Percentiles rank a stretch among this genome's conserved stretches.
Conservation (phyloP, 2,888 invertebrate species). For the Argyra leucocephala region DNA sequence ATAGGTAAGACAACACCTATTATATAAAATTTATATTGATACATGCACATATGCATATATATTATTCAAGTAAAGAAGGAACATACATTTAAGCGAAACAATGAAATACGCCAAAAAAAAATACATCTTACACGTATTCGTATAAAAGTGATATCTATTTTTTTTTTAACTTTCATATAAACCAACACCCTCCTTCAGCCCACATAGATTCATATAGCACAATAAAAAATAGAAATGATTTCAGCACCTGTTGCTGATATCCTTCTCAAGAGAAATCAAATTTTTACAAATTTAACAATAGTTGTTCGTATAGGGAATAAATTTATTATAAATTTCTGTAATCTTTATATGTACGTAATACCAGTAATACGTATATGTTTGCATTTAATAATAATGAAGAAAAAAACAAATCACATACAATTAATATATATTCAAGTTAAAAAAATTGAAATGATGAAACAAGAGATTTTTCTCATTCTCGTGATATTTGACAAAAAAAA, state of each 20-base stretch:
- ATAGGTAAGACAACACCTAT: not conserved
- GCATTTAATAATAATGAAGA: not conserved
- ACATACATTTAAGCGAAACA: too few relatives aligned
- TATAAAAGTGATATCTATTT: too few relatives aligned
- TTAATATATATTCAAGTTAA: not conserved
- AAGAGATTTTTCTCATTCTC: not conserved
- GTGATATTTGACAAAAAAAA: not conserved
- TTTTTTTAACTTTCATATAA: too few relatives aligned
- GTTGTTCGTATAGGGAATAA: not conserved
- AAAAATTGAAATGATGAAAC: not conserved
- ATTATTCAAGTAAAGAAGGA: too few relatives aligned
- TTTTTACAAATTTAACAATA: slow-evolving; percentile 2
- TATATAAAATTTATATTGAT: not conserved
- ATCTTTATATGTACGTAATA: not conserved
- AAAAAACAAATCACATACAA: not conserved
- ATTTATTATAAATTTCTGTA: not conserved
- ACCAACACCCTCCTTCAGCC: too few relatives aligned
- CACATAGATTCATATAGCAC: too few relatives aligned
- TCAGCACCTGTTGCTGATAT: slow-evolving; percentile 2
- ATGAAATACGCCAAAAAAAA: too few relatives aligned
- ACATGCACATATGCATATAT: not conserved
- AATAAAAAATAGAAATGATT: not conserved
- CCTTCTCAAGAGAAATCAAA: slow-evolving; percentile 5
- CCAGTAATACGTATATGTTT: not conserved
- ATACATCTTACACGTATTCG: too few relatives aligned